Conservation (phyloP, 2,797 vertebrate genomes). For the Ispidina picta region DNA sequence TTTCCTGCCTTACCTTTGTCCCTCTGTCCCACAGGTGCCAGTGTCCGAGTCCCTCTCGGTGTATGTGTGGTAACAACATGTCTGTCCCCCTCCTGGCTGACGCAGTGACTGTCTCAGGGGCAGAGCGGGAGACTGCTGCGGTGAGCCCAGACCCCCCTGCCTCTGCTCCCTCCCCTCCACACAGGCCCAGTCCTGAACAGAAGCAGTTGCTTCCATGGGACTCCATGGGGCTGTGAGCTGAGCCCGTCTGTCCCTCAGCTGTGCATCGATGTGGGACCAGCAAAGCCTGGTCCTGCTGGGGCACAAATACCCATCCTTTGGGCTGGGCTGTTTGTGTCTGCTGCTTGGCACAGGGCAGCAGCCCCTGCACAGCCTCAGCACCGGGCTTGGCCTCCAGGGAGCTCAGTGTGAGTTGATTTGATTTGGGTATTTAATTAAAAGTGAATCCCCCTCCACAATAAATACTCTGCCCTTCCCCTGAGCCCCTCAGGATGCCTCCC, state of each 20-base stretch:
- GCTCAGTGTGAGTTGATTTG: background rate
- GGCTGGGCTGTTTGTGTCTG: background rate
- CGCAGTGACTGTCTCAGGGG: slow-evolving; percentile 93
- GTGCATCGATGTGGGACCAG: background rate
- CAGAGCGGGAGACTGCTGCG: slow-evolving; percentile 95
- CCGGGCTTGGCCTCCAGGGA: background rate
- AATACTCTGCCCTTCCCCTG: background rate
- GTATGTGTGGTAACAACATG: slow-evolving; percentile 99
- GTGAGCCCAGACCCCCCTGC: slow-evolving; percentile 78
- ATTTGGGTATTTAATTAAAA: background rate
- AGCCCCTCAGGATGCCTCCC: background rate
- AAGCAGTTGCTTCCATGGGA: background rate
- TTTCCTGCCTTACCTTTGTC: background rate
- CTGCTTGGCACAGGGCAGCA: background rate
- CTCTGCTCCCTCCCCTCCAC: background rate
- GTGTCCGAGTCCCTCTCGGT: slow-evolving; percentile 84
- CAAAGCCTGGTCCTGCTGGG: background rate
- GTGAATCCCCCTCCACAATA: background rate
- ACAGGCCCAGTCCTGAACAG: background rate
- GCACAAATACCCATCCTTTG: background rate
- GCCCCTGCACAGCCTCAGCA: background rate
- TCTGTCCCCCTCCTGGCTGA: slow-evolving; percentile 98
- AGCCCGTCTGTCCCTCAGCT: background rate
- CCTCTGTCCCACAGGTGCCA: slow-evolving; percentile 67
- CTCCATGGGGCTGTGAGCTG: background rate